phyloP scores from a whole-genome alignment of 2,888 invertebrate species.

The Diarsia mendica region DNA sequence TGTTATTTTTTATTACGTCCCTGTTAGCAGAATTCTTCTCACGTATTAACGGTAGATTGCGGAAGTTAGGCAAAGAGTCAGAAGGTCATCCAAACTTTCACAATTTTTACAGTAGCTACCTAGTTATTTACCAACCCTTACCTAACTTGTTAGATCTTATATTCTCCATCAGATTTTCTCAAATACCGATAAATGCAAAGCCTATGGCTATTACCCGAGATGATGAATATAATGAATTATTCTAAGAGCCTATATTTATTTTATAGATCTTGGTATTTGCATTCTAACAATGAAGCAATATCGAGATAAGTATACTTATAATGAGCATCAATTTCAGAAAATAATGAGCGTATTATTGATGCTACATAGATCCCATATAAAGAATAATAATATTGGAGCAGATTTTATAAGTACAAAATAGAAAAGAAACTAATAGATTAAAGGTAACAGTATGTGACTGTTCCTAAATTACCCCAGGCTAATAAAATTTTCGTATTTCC shows the following conservation, averaged over 20 bases:
- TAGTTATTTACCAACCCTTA: neutral
- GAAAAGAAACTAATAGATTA: too few species aligned
- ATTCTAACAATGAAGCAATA: constrained; percentile 46
- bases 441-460: too few species aligned
- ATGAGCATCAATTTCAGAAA: constrained; percentile 26
- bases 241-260: constrained; percentile 15
- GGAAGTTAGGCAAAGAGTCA: constrained; percentile 10
- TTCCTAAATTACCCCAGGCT: too few species aligned
- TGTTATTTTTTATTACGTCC: constrained; percentile 40
- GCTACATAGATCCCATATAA: neutral
- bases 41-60: neutral
- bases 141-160: constrained; percentile 8
- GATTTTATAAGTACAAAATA: too few species aligned
- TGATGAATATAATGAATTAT: constrained; percentile 22
- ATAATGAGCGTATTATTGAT: neutral
- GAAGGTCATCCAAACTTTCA: constrained; percentile 38
- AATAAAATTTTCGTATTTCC: too few species aligned
- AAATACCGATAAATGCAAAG: constrained; percentile 14
- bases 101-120: neutral
- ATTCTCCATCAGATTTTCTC: constrained; percentile 8
- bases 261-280: constrained; percentile 35
- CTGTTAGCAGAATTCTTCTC: constrained; percentile 11
- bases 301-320: neutral
- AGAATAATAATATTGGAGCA: neutral
- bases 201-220: neutral